Evolutionary conservation across 2,888 invertebrate species (phyloP).

Genomic region (Bembecia ichneumoniformis): DNA sequence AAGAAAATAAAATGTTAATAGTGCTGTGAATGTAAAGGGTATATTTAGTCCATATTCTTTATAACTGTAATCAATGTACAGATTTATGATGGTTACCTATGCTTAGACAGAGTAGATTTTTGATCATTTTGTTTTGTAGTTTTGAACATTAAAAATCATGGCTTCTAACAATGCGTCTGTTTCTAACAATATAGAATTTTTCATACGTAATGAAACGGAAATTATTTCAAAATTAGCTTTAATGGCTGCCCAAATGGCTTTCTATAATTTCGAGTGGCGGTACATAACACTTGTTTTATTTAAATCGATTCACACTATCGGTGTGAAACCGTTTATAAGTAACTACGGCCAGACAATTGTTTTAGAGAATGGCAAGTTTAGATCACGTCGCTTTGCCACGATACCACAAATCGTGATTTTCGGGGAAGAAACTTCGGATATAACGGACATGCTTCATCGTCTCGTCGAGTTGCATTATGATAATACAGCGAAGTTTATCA

Average conservation of each 20-base stretch:
- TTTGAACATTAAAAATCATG: not conserved
- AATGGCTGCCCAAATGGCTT: conserved; percentile 39
- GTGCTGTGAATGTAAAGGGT: not conserved
- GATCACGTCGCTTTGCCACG: not conserved
- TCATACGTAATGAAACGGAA: not conserved
- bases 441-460: conserved; percentile 26
- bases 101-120: not conserved
- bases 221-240: conserved; percentile 20
- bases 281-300: conserved; percentile 33
- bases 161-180: not conserved
- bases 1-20: conserved; percentile 3
- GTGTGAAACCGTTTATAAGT: conserved; percentile 29
- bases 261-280: conserved; percentile 42
- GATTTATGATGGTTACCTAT: not conserved
- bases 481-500: conserved; percentile 31
- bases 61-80: not conserved
- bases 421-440: conserved; percentile 23
- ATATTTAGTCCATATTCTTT: not conserved
- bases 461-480: conserved; percentile 25
- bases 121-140: not conserved
- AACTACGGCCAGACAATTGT: conserved; percentile 26
- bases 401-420: conserved; percentile 34
- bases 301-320: conserved; percentile 19
- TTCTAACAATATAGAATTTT: not conserved
- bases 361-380: conserved; percentile 22